Conservation (phyloP, 2,113 vertebrate species). For the Amphilophus citrinellus region DNA sequence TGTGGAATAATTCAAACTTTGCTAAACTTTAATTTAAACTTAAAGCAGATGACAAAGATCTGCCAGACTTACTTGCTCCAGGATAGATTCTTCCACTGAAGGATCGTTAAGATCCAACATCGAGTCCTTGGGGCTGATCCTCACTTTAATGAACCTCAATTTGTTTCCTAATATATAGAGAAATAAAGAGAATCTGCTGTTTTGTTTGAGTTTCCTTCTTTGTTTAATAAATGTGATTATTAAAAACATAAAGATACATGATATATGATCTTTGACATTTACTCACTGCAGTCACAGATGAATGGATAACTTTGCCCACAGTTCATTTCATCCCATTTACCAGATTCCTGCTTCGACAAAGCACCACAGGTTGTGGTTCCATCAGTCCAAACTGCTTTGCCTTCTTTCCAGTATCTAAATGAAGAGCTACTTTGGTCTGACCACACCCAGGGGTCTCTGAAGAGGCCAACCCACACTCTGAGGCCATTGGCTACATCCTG, state of each 20-base stretch:
- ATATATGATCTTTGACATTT: background rate
- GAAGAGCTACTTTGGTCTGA: constrained; percentile 6
- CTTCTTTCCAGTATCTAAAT: background rate
- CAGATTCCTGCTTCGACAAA: background rate
- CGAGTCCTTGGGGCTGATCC: background rate
- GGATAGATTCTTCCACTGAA: background rate
- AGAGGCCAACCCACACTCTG: background rate
- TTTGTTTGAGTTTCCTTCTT: background rate
- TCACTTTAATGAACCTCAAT: background rate
- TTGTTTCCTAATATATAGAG: background rate
- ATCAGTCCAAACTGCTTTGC: accelerated
- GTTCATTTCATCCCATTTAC: background rate
- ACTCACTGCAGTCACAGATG: constrained; percentile 15
- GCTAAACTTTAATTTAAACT: background rate
- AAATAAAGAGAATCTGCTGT: no score
- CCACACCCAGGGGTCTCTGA: constrained; percentile 30
- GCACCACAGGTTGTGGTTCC: background rate
- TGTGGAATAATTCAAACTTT: background rate
- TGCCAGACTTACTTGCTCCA: background rate
- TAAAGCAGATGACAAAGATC: background rate
- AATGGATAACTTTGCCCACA: background rate
- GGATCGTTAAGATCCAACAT: background rate
- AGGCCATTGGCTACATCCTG: background rate
- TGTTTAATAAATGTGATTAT: background rate
- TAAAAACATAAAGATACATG: background rate